Conservation (phyloP, 2,888 invertebrate genomes). For the Chrysopilus asiliformis region DNA sequence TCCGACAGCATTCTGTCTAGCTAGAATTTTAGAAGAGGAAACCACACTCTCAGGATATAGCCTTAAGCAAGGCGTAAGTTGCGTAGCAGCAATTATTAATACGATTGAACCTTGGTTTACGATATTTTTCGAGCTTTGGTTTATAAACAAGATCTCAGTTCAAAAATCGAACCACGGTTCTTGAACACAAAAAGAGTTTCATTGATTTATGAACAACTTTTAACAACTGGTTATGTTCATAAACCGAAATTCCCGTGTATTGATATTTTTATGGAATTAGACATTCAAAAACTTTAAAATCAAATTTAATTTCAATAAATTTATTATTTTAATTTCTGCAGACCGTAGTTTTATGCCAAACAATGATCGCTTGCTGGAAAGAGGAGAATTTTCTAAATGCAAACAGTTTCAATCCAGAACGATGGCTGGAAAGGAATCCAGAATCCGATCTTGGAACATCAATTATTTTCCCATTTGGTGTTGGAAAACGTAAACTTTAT, state of each 20-base stretch:
- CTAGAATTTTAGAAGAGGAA: slow-evolving; percentile 59
- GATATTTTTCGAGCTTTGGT: too few species aligned
- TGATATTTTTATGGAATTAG: too few species aligned
- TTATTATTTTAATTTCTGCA: too few species aligned
- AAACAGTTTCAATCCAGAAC: slow-evolving; percentile 55
- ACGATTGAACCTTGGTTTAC: too few species aligned
- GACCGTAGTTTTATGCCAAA: slow-evolving; percentile 69
- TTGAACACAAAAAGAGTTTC: background rate
- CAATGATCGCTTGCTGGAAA: slow-evolving; percentile 64
- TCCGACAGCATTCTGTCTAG: slow-evolving; percentile 69
- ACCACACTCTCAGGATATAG: slow-evolving; percentile 55
- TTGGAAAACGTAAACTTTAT: slow-evolving; percentile 60
- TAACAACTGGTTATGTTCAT: too few species aligned
- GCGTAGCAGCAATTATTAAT: too few species aligned
- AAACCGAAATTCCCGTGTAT: too few species aligned
- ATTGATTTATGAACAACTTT: background rate
- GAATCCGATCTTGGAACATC: slow-evolving; percentile 40
- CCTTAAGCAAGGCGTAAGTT: slow-evolving; percentile 57
- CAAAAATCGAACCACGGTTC: background rate
- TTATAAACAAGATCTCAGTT: too few species aligned
- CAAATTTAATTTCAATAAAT: too few species aligned
- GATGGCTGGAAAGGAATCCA: slow-evolving; percentile 48
- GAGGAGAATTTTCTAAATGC: slow-evolving; percentile 63
- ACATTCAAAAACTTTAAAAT: too few species aligned
- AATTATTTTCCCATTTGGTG: slow-evolving; percentile 66